Base-by-base conservation (phyloP, 1,140 invertebrate genomes). In the Neodiprion pinetum region DNA sequence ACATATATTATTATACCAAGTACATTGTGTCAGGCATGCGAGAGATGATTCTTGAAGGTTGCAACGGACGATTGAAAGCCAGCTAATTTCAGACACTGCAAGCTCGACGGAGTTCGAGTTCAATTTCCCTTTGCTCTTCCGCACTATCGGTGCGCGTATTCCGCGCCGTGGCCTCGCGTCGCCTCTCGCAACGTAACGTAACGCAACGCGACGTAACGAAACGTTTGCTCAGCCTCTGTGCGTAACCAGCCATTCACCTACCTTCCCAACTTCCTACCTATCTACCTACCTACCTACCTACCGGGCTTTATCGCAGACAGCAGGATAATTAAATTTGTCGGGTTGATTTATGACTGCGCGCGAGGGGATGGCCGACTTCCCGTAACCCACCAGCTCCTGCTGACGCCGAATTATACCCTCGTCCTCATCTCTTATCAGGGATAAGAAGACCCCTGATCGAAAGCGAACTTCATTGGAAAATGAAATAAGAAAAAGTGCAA, bases 271-370 rank as follows among this genome's bases (percentile, higher is more conserved):
- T 72, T 49, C 70, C 40, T 61, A 72, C 70, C 53, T 17, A 12
- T 9, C 53, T 61, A 61, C 53, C 53, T 61, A 61, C 10, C 50
- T 17, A 10, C 53, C n/a, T 61, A 61, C n/a, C 11, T 61, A 61
- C 53, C 80, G 77, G 79, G 86, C 85, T 88, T 90, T 89, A 90
- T 90, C 88, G 84, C 83, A 88, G 87, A 89, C 88, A 89, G 88
- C 86, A 89, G 88, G 89, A 89, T 90, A 90, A 90, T 90, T 90
- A 89, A 90, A 90, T 90, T 90, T 90, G 89, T 90, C 89, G 83
- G 80, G 75, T 86, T 89, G 89, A 90, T 90, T 89, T 90, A 90
- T 90, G 80, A 79, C 78, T 77, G 76, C 80, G 78, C 83, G 78
- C 71, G 70, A 71, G 74, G 69, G 53, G 53, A 9, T 61, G 53